phyloP scores from a whole-genome alignment of 2,797 vertebrate genomes.

The Coranthus polyacanthus region DNA sequence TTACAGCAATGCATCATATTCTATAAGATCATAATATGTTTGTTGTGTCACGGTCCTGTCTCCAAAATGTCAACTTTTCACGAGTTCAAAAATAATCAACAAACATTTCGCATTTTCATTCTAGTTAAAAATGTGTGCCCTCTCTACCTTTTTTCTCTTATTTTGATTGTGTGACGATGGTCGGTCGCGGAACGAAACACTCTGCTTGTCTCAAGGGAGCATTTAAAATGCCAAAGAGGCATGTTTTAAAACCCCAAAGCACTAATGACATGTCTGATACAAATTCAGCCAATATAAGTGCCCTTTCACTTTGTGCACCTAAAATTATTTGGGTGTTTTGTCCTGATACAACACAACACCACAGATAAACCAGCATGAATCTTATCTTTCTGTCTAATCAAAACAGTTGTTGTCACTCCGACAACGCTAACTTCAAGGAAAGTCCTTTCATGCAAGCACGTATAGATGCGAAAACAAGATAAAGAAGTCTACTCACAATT shows the following conservation, averaged over 20 bases:
- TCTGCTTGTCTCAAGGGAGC: too few relatives aligned
- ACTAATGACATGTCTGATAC: too few relatives aligned
- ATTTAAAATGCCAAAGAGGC: too few relatives aligned
- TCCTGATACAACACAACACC: too few relatives aligned
- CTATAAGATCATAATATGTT: too few relatives aligned
- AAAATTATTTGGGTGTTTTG: too few relatives aligned
- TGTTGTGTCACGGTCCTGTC: too few relatives aligned
- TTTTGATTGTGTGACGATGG: neutral
- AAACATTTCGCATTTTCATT: neutral
- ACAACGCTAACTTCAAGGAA: neutral
- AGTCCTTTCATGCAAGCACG: neutral
- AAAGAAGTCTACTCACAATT: constrained; percentile 79
- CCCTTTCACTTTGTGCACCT: too few relatives aligned
- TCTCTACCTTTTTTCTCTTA: neutral
- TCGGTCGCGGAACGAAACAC: neutral
- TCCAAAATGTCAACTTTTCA: neutral
- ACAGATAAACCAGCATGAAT: neutral
- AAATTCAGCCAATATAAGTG: too few relatives aligned
- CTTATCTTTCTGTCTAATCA: constrained; percentile 6
- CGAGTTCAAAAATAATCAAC: neutral
- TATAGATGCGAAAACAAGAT: constrained; percentile 6
- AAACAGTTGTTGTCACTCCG: neutral
- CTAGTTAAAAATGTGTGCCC: neutral
- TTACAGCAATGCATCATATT: too few relatives aligned
- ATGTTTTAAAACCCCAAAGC: too few relatives aligned